Evolutionary conservation across 2,113 vertebrate genomes (phyloP), one percentile per base, ranked within the genome.

Genomic region (Microtus ochrogaster): DNA sequence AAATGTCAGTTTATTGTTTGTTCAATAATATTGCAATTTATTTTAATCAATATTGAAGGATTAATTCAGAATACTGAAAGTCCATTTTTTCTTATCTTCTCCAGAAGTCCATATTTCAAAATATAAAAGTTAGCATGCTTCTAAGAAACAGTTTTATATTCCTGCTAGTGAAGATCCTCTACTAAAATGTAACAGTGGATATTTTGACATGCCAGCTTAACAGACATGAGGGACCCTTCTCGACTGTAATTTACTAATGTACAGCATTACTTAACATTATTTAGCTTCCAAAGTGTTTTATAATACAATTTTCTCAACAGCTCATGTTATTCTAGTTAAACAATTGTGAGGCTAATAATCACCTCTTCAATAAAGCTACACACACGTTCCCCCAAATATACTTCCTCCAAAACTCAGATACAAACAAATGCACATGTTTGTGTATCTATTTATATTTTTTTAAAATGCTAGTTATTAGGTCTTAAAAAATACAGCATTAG

Each of bases 371-470:
- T 61, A 49, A 88, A 83, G 1, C 16, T 73, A 33, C 78, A 81
- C 33, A 65, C 13, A 68, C 17, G 78, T 5, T 78, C 52, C 94
- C 7, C 13, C 41, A 68, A 55, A 41, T 41, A 83, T 10, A 83
- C 10, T 28, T 33, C 16, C 10, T 91, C 49, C 44, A 68, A 86
- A 78, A 84, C 36, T 76, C 21, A 47, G n/a, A 66, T 14, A 85
- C 2, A 79, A 4, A 47, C 14, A 66, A 52, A 44, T 0, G n/a
- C 9, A 93, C 24, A 68, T 6, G 55, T 72, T 89, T 52, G 0
- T 58, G 21, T 86, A 49, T 91, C 24, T 93, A 8, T 81, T 58
- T 76, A 49, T 85, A 49, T 87, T 95, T 93, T 93, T 55, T 93
- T 44, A 7, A 87, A 52, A 44, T 82, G 12, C 26, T 82, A n/a